These are phyloP conservation scores for Rhynchopsitta pachyrhyncha DNA, from an alignment of 2,113 vertebrate genomes.

Conservation along the genomic window DNA sequence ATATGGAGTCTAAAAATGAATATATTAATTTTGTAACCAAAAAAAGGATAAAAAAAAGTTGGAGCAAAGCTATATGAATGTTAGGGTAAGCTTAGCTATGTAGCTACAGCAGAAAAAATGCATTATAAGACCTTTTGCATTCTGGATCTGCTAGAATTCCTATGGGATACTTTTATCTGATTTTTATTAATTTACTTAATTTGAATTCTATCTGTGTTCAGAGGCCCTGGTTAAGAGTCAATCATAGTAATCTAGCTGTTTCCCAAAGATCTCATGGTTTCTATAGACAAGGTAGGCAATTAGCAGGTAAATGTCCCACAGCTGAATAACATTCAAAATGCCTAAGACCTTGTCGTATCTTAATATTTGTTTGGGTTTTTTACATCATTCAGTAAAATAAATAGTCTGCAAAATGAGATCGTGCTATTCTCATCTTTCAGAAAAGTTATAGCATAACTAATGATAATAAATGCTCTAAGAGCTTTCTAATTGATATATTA, in stretches of 20 bases:
- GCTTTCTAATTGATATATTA: background rate
- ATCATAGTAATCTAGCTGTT: background rate
- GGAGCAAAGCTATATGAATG: background rate
- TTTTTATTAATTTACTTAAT: background rate
- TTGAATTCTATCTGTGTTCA: conserved; percentile 16
- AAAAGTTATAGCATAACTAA: conserved; percentile 5
- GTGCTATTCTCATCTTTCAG: background rate
- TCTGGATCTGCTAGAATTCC: background rate
- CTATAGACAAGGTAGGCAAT: background rate
- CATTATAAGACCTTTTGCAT: background rate
- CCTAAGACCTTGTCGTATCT: background rate
- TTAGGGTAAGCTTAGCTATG: background rate
- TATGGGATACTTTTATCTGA: background rate
- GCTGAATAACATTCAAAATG: background rate
- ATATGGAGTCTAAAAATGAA: background rate
- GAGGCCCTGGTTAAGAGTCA: background rate
- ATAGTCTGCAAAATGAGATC: background rate
- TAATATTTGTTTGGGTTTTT: background rate
- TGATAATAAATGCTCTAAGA: conserved; percentile 6
- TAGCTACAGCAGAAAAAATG: background rate
- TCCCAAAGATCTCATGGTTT: background rate
- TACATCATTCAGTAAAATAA: background rate
- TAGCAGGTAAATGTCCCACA: background rate
- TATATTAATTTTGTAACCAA: background rate
- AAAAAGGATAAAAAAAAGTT: background rate